A percentile compares a stretch with the other conserved stretches of the same genome.
Evolutionary conservation across 2,888 invertebrate genomes (phyloP).

Genomic region (Lobophora halterata): DNA sequence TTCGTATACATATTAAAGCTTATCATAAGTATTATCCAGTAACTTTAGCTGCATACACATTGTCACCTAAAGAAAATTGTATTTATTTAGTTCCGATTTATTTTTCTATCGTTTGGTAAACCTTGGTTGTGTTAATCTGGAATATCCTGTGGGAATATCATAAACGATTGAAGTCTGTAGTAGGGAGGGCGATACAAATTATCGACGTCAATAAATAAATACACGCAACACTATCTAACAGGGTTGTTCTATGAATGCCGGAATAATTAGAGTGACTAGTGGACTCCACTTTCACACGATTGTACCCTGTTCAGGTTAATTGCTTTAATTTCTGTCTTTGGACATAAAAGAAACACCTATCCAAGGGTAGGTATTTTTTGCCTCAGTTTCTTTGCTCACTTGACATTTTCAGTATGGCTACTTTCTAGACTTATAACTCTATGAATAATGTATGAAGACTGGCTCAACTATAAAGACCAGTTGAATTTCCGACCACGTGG

Average conservation of each 20-base stretch:
- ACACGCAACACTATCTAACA: slow-evolving; percentile 46
- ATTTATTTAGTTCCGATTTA: no score
- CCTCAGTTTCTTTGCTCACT: slow-evolving; percentile 26
- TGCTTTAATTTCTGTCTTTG: slow-evolving; percentile 35
- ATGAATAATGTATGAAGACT: slow-evolving; percentile 30
- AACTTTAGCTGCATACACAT: no score
- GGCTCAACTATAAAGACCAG: slow-evolving; percentile 42
- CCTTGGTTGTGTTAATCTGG: no score
- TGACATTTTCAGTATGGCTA: slow-evolving; percentile 45
- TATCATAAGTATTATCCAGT: no score
- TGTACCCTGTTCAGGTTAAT: slow-evolving; percentile 44
- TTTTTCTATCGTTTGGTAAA: no score
- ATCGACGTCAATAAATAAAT: slow-evolving; percentile 37
- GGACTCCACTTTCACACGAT: slow-evolving; percentile 70
- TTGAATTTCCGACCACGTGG: slow-evolving; percentile 69
- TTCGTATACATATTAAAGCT: no score
- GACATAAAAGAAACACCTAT: slow-evolving; percentile 32
- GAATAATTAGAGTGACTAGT: slow-evolving; percentile 65
- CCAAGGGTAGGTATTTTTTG: slow-evolving; percentile 39
- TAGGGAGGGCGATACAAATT: no score
- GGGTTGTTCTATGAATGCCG: slow-evolving; percentile 61
- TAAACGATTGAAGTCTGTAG: no score
- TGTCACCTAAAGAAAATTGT: no score
- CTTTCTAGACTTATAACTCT: slow-evolving; percentile 30
- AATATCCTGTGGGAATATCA: no score